Percentiles rank a stretch among this genome's conserved stretches.
These are phyloP conservation scores for Epinephelus lanceolatus DNA, from an alignment of 2,113 vertebrate genomes.

Conservation along the genomic window DNA sequence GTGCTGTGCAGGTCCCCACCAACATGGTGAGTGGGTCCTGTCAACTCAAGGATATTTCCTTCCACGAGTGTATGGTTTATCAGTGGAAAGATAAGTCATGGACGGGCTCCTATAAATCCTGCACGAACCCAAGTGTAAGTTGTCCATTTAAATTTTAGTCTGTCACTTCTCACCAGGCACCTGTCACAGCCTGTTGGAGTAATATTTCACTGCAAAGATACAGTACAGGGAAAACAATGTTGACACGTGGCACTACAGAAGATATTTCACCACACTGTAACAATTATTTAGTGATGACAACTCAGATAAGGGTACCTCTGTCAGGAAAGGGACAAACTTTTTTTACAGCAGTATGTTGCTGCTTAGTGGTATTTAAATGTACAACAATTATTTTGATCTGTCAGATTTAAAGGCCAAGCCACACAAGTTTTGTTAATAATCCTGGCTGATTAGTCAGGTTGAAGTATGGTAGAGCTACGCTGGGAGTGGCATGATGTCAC, in stretches of 20 bases:
- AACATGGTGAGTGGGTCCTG: conserved; percentile 9
- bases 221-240: conserved; percentile 42
- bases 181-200: conserved; percentile 32
- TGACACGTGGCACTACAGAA: conserved; percentile 28
- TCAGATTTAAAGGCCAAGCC: not conserved
- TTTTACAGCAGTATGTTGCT: not conserved
- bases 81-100: conserved; percentile 40
- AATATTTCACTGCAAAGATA: conserved; percentile 29
- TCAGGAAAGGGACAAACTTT: not conserved
- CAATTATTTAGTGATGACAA: conserved; percentile 21
- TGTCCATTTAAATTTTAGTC: conserved; percentile 45
- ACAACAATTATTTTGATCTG: not conserved
- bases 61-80: conserved; percentile 35
- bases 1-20: conserved; percentile 13
- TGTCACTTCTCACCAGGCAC: conserved; percentile 30
- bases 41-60: conserved; percentile 20
- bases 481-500: too few species aligned
- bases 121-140: conserved; percentile 19
- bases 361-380: too few species aligned
- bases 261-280: conserved; percentile 20
- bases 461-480: not conserved
- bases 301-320: not conserved
- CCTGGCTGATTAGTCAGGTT: not conserved
- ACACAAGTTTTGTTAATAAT: not conserved
- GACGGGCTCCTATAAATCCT: conserved; percentile 36